Evolutionary conservation across 2,888 invertebrate genomes (phyloP), one percentile per base, ranked within the genome.

Genomic region (Dicyrtoma fusca): DNA sequence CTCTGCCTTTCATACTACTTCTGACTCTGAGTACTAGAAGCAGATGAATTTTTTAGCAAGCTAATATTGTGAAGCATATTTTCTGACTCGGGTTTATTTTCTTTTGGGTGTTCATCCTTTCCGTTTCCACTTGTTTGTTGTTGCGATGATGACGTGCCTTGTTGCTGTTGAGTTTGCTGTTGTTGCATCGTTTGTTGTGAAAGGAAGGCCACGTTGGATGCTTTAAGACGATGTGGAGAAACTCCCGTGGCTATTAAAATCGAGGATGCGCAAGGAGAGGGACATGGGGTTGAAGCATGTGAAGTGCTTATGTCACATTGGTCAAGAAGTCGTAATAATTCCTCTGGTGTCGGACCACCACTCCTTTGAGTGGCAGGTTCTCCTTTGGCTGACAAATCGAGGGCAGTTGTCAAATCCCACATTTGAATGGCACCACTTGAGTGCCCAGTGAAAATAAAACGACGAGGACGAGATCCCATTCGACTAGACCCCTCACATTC

Each of bases 361-460:
- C 91, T 91, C 2, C 85, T 85, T 82, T 86, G 86, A 77, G 85
- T 85, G 53, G 87, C 66, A 61, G 49, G 34, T 8, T 34, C 34
- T 34, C 34, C n/a, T 79, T 82, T 83, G 72, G 86, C 85, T 17
- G 88, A 87, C 77, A 91, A 88, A 84, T 97, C 95, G 68, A 98
- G 86, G 14, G 95, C 97, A 11, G 95, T 97, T 14, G 96, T 96
- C 74, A 99, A 87, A 86, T 99, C 98, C 97, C 98, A 99, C 92
- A 98, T 95, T 85, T 96, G 96, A 74, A 96, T 91, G 53, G 92
- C 92, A 62, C 97, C 96, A 79, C 92, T 95, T 49, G 92, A 90
- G 83, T 96, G 96, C 0, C 96, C 97, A 26, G 95, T 95, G 78
- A 97, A 90, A 81, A 97, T 89, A 82, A 95, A 91, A 55, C 97